Evolutionary conservation across 2,888 invertebrate genomes (phyloP).

Genomic region (Caenorhabditis parvicauda): DNA sequence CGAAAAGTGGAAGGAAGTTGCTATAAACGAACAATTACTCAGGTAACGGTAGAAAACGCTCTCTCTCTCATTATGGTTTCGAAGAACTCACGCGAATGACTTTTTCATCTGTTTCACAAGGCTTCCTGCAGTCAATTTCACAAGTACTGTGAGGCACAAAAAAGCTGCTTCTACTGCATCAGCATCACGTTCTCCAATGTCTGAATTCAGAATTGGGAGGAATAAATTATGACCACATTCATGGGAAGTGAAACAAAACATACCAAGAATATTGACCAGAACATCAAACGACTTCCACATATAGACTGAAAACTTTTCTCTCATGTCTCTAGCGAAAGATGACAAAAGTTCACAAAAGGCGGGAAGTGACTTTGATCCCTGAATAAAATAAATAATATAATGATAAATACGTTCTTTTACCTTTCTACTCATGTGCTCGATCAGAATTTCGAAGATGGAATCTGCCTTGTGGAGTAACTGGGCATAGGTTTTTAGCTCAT

Average conservation of each 20-base stretch:
- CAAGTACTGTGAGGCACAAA: constrained; percentile 81
- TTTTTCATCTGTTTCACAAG: constrained; percentile 76
- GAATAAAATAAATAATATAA: not conserved
- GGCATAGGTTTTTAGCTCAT: constrained; percentile 76
- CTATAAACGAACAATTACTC: no score
- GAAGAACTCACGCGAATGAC: constrained; percentile 38
- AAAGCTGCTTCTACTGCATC: constrained; percentile 77
- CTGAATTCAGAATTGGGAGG: constrained; percentile 12
- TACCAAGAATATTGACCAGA: constrained; percentile 34
- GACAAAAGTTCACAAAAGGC: constrained; percentile 40
- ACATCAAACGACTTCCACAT: constrained; percentile 41
- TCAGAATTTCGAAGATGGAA: constrained; percentile 66
- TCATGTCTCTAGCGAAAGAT: constrained; percentile 42
- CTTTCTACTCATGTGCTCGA: constrained; percentile 75
- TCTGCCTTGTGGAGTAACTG: constrained; percentile 75
- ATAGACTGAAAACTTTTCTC: constrained; percentile 45
- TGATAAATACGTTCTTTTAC: constrained; percentile 65
- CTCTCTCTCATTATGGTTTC: not conserved
- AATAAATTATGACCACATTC: no score
- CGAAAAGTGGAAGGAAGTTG: constrained; percentile 70
- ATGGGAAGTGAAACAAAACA: no score
- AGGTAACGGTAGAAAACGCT: not conserved
- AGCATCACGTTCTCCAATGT: constrained; percentile 30
- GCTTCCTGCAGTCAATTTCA: constrained; percentile 82
- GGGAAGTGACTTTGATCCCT: constrained; percentile 22